phyloP scores from a whole-genome alignment of 2,797 vertebrate genomes.

The Ara ararauna region DNA sequence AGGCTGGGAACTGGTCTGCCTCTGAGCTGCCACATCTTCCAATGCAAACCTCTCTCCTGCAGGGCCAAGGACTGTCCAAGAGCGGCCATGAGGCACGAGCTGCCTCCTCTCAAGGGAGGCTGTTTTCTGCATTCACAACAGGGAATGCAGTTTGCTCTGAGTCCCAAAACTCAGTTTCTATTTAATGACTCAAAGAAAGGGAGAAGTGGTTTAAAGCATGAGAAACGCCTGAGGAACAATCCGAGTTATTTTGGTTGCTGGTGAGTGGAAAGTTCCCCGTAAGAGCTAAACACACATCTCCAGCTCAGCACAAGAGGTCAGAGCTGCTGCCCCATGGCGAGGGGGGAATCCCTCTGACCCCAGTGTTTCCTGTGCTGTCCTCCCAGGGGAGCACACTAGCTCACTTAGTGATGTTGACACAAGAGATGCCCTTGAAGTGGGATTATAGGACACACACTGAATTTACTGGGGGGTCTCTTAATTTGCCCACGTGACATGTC shows the following conservation, averaged over 20 bases:
- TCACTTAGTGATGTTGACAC: neutral
- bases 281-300: neutral
- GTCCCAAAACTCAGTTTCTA: neutral
- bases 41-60: neutral
- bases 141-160: neutral
- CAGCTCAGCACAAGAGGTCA: neutral
- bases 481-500: slow-evolving; percentile 51
- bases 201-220: neutral
- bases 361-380: neutral
- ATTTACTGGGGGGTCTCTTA: slow-evolving; percentile 15
- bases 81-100: neutral
- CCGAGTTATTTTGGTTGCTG: neutral
- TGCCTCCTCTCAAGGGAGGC: neutral
- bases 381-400: neutral
- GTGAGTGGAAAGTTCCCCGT: neutral
- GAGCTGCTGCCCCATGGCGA: neutral
- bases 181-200: neutral
- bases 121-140: neutral
- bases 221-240: neutral
- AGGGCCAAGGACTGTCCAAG: neutral
- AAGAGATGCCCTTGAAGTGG: slow-evolving; percentile 28
- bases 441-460: slow-evolving; percentile 21
- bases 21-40: neutral
- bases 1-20: neutral
- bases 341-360: neutral